Percentiles rank a stretch among this genome's conserved stretches.
These are phyloP conservation scores for Eclectus roratus DNA, from an alignment of 2,113 vertebrate genomes.

Conservation along the genomic window DNA sequence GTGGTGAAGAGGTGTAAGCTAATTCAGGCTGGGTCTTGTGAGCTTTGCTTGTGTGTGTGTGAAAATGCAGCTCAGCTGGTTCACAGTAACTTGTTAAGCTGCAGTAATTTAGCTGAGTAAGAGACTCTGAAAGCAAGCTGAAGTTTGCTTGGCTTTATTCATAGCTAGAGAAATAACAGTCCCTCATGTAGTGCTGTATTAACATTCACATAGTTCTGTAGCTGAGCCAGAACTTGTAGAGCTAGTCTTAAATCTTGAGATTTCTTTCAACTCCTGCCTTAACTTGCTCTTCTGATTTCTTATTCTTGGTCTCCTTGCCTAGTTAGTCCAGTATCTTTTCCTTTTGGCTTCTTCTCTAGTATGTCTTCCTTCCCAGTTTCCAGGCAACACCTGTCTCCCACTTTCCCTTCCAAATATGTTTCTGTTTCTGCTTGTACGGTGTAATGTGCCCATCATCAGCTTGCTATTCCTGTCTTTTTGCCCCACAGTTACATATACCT, in stretches of 20 bases:
- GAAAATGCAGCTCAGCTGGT: neutral
- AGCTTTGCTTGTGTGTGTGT: neutral
- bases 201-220: neutral
- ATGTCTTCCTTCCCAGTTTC: constrained; percentile 18
- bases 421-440: constrained; percentile 40
- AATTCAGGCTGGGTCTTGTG: neutral
- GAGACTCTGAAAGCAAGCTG: neutral
- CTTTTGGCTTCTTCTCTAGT: constrained; percentile 30
- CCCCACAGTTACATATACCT: neutral
- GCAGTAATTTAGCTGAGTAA: constrained; percentile 34
- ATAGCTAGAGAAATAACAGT: neutral
- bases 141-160: neutral
- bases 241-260: neutral
- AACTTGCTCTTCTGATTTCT: constrained; percentile 22
- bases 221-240: neutral
- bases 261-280: constrained; percentile 13
- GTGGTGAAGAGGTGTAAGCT: neutral
- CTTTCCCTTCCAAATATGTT: neutral
- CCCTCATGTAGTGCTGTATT: neutral
- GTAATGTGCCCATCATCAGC: constrained; percentile 28
- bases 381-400: neutral
- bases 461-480: neutral
- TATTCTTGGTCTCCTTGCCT: constrained; percentile 3
- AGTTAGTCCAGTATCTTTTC: constrained; percentile 6
- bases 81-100: constrained; percentile 30